These are phyloP conservation scores for Sebastes schlegelii DNA, from an alignment of 2,113 vertebrate genomes.

Conservation along the genomic window DNA sequence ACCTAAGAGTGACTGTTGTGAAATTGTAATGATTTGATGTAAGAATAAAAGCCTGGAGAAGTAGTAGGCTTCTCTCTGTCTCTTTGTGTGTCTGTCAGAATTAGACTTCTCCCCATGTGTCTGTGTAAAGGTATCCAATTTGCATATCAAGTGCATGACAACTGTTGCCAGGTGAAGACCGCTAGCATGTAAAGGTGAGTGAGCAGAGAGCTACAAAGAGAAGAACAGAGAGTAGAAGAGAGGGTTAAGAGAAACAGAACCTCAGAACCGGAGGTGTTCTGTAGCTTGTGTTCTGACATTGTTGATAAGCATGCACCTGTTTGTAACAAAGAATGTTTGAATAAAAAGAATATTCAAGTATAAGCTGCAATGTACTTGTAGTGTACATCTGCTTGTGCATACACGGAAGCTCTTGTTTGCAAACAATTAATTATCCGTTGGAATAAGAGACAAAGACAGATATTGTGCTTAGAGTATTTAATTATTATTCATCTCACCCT, in stretches of 20 bases:
- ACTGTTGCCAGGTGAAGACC: background rate
- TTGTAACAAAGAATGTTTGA: background rate
- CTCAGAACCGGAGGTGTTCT: background rate
- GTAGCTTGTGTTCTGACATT: background rate
- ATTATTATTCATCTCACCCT: background rate
- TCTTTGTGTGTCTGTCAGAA: background rate
- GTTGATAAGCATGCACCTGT: background rate
- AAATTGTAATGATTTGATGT: background rate
- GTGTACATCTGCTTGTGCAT: background rate
- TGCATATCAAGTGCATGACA: background rate
- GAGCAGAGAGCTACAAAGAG: background rate
- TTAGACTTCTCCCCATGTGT: background rate
- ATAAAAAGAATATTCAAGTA: background rate
- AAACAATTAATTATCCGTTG: background rate
- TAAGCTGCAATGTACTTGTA: background rate
- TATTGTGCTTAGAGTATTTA: background rate
- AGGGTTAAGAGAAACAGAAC: background rate
- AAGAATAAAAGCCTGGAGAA: background rate
- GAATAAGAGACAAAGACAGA: background rate
- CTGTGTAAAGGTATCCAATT: background rate
- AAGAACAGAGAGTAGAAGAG: background rate
- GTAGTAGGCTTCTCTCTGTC: no score
- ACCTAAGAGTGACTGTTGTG: background rate
- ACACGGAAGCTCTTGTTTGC: background rate
- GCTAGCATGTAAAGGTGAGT: background rate